These are phyloP conservation scores for Ptilorrhoa leucosticta DNA, from an alignment of 2,113 vertebrate genomes.

Conservation along the genomic window DNA sequence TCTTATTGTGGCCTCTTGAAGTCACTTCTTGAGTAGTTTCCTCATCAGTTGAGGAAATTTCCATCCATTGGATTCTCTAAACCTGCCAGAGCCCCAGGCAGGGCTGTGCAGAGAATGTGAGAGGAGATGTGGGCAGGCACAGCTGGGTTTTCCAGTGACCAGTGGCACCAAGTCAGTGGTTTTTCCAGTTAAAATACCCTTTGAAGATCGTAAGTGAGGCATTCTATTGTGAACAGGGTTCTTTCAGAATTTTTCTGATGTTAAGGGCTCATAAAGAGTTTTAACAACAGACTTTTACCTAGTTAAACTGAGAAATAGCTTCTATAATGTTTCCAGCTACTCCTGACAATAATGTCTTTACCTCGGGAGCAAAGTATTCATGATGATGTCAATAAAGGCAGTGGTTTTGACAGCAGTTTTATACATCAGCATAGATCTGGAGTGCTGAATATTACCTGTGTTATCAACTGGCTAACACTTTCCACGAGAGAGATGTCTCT, in stretches of 20 bases:
- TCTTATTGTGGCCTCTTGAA: neutral
- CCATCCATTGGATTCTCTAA: neutral
- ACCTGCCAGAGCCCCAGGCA: rapidly evolving
- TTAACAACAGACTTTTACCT: neutral
- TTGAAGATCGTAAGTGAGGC: neutral
- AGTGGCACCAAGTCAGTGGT: rapidly evolving
- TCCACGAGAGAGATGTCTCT: neutral
- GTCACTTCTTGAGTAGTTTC: neutral
- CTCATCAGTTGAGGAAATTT: neutral
- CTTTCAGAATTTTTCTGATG: neutral
- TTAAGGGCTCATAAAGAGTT: neutral
- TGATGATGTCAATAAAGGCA: slow-evolving; percentile 23
- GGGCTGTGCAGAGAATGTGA: rapidly evolving
- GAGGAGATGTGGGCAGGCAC: neutral
- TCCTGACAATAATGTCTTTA: slow-evolving; percentile 16
- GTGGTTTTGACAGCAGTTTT: slow-evolving; percentile 46
- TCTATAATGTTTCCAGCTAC: neutral
- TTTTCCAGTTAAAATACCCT: neutral
- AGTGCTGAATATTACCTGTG: slow-evolving; percentile 14
- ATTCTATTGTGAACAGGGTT: rapidly evolving
- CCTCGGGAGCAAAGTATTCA: neutral
- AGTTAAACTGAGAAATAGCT: neutral
- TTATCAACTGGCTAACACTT: slow-evolving; percentile 21
- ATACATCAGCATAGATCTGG: neutral
- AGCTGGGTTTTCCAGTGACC: too few relatives aligned